These are phyloP conservation scores for Drosophila kanekoi DNA, from an alignment of 2,888 invertebrate genomes.

Conservation along the genomic window DNA sequence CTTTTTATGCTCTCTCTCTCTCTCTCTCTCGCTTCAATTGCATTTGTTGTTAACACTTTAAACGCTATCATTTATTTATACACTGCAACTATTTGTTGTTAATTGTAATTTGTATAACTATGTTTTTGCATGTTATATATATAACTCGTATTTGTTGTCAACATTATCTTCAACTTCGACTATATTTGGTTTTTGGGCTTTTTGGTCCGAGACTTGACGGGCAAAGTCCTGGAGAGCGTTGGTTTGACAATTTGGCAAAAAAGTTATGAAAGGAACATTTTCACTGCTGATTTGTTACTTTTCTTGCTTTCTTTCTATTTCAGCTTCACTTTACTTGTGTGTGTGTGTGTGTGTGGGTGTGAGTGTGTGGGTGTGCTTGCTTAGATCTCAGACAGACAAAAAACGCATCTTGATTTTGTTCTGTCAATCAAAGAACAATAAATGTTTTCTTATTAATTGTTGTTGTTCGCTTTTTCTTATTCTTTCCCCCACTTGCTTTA, in stretches of 20 bases:
- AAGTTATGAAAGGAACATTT: slow-evolving; percentile 79
- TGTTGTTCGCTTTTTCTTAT: too few relatives aligned
- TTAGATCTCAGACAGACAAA: slow-evolving; percentile 73
- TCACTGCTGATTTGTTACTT: slow-evolving; percentile 36
- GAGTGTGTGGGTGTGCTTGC: slow-evolving; percentile 47
- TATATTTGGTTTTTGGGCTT: slow-evolving; percentile 40
- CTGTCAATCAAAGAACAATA: slow-evolving; percentile 66
- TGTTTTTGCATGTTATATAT: slow-evolving; percentile 46
- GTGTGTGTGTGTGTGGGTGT: not conserved
- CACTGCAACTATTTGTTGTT: slow-evolving; percentile 53
- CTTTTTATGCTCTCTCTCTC: too few relatives aligned
- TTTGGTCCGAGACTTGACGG: slow-evolving; percentile 73
- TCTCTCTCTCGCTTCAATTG: too few relatives aligned
- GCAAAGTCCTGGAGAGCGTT: slow-evolving; percentile 78
- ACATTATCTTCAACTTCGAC: slow-evolving; percentile 33
- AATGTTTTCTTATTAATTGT: slow-evolving; percentile 37
- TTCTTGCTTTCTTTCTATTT: slow-evolving; percentile 37
- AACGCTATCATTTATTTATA: slow-evolving; percentile 41
- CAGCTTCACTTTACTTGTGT: slow-evolving; percentile 15
- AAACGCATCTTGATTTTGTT: slow-evolving; percentile 64
- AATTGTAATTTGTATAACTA: slow-evolving; percentile 45
- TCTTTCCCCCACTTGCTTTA: slow-evolving; percentile 54
- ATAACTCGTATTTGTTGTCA: slow-evolving; percentile 49
- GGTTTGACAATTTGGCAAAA: slow-evolving; percentile 81
- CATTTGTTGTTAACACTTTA: slow-evolving; percentile 48